A percentile compares a stretch with the other conserved stretches of the same genome.
Evolutionary conservation across 2,113 vertebrate genomes (phyloP).

Genomic region (Oryctolagus cuniculus): mOryCun1.1 NC_091434.1:104115001-104115500

Average conservation of each 20-base stretch:
- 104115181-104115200: neutral
- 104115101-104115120: neutral
- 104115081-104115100: neutral
- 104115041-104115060: neutral
- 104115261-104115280: neutral
- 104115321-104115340: neutral
- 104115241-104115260: neutral
- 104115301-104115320: neutral
- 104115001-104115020: neutral
- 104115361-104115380: neutral
- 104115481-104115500: neutral
- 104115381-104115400: neutral
- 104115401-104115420: neutral
- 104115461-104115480: neutral
- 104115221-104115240: neutral
- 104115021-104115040: neutral
- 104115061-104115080: neutral
- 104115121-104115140: neutral
- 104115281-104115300: neutral
- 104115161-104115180: neutral
- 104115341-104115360: neutral
- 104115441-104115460: neutral
- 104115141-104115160: neutral
- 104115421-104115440: neutral
- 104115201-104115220: neutral